Percentiles rank a stretch among this genome's conserved stretches.
phyloP scores from a whole-genome alignment of 2,888 invertebrate species.

The Diloba caeruleocephala region DNA sequence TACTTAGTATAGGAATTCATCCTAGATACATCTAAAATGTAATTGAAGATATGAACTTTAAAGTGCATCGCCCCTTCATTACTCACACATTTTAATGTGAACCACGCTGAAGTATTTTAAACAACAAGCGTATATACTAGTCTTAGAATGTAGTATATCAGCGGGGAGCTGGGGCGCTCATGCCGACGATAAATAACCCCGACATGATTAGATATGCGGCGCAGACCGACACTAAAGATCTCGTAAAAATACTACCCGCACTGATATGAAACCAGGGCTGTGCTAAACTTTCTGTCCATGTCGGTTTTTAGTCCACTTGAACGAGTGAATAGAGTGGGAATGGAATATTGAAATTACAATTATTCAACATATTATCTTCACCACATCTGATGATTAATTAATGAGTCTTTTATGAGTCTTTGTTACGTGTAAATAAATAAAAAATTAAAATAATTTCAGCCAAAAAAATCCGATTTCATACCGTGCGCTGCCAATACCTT shows the following conservation, averaged over 20 bases:
- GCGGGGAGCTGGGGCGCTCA: constrained; percentile 3
- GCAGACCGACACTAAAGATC: constrained; percentile 62
- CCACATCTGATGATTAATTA: too few relatives aligned
- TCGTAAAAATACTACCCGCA: constrained; percentile 73
- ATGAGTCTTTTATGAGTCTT: too few relatives aligned
- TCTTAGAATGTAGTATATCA: constrained; percentile 29
- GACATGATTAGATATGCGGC: constrained; percentile 67
- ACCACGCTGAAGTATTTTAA: constrained; percentile 45
- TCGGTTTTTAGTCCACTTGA: too few relatives aligned
- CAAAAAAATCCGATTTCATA: too few relatives aligned
- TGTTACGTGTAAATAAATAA: too few relatives aligned
- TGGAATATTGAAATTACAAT: too few relatives aligned
- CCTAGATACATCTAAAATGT: not conserved
- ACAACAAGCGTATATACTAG: constrained; percentile 42
- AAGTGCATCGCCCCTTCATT: constrained; percentile 17
- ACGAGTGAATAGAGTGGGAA: too few relatives aligned
- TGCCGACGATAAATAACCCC: constrained; percentile 55
- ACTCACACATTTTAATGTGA: constrained; percentile 33
- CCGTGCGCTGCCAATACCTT: too few relatives aligned
- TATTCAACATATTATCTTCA: too few relatives aligned
- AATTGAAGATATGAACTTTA: not conserved
- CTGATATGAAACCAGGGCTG: constrained; percentile 64
- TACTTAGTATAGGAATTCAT: too few relatives aligned
- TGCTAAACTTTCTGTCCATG: not conserved
- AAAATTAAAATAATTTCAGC: too few relatives aligned